phyloP scores from a whole-genome alignment of 1,140 invertebrate species.

The Drosophila elegans region DNA sequence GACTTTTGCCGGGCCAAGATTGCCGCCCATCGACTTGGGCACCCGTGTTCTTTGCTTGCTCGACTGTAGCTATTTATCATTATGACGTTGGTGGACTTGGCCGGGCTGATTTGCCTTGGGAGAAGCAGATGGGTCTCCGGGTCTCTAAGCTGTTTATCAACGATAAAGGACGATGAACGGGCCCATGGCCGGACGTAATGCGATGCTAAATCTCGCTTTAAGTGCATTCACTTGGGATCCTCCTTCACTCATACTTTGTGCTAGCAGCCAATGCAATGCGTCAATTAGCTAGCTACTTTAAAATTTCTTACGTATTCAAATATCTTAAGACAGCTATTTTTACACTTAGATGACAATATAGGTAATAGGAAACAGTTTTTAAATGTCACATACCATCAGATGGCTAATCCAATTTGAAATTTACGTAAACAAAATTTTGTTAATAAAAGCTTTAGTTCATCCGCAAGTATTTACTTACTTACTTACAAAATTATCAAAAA shows the following conservation, averaged over 20 bases:
- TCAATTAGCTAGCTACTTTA: no score
- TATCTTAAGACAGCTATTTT: not conserved
- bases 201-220: conserved; percentile 21
- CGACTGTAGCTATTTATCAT: conserved; percentile 68
- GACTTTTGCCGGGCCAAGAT: conserved; percentile 37
- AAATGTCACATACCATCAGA: no score
- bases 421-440: no score
- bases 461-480: no score
- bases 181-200: conserved; percentile 13
- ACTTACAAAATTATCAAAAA: no score
- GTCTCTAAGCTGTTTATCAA: conserved; percentile 69
- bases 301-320: no score
- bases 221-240: conserved; percentile 20
- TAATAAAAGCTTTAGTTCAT: no score
- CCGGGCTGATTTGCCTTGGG: conserved; percentile 60
- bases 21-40: conserved; percentile 28
- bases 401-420: no score
- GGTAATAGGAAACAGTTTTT: no score
- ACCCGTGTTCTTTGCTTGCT: conserved; percentile 19
- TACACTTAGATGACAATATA: no score
- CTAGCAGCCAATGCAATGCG: no score
- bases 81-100: conserved; percentile 64
- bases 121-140: conserved; percentile 38
- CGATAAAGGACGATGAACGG: conserved; percentile 33
- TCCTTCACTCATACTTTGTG: conserved; percentile 25